Percentiles rank a stretch among this genome's conserved stretches.
Conservation (phyloP, 1,140 invertebrate species). For the Mercenaria mercenaria region DNA sequence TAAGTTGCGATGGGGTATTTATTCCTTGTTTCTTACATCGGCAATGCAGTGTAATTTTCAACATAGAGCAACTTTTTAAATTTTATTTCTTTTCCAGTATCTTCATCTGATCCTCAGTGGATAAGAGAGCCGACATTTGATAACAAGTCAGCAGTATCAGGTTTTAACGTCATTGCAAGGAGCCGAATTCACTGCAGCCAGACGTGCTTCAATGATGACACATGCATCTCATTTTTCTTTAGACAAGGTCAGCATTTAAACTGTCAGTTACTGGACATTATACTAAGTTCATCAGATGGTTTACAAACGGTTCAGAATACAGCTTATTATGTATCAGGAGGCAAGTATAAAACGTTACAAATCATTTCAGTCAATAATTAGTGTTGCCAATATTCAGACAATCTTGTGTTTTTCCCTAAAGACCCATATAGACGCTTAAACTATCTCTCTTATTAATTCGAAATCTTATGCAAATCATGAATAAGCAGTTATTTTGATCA, state of each 20-base stretch:
- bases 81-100: neutral
- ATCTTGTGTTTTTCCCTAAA: too few species aligned
- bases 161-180: neutral
- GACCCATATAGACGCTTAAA: too few species aligned
- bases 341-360: too few species aligned
- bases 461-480: too few species aligned
- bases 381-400: too few species aligned
- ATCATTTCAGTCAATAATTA: too few species aligned
- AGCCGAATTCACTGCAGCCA: neutral
- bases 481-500: too few species aligned
- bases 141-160: neutral
- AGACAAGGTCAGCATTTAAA: neutral
- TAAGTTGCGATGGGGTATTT: too few species aligned
- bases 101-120: neutral
- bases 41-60: too few species aligned
- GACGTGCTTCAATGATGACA: neutral
- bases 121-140: neutral
- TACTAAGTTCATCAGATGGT: neutral
- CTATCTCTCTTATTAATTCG: too few species aligned
- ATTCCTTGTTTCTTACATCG: too few species aligned
- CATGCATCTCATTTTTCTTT: neutral
- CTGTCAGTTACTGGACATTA: neutral
- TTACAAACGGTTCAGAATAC: neutral
- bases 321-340: neutral
- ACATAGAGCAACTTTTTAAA: too few species aligned